Percentiles rank a stretch among this genome's conserved stretches.
Evolutionary conservation across 2,888 invertebrate species (phyloP).

Genomic region (Macaria notata): DNA sequence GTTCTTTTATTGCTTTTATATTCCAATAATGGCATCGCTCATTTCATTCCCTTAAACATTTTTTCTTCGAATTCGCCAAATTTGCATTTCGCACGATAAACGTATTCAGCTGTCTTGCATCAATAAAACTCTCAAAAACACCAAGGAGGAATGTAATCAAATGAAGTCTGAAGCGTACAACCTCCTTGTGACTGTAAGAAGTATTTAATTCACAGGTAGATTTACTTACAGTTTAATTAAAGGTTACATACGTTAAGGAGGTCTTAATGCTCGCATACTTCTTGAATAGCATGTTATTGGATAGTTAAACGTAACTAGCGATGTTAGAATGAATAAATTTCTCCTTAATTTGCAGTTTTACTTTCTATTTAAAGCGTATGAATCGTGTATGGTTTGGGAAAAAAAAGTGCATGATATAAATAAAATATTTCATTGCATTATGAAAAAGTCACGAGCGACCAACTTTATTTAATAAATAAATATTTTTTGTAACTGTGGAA

Average conservation of each 20-base stretch:
- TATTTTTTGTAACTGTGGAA: no score
- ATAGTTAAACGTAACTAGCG: slow-evolving; percentile 14
- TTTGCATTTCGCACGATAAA: slow-evolving; percentile 3
- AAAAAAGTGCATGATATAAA: no score
- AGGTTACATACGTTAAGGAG: slow-evolving; percentile 7
- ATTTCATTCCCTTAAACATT: not conserved
- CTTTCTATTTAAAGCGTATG: not conserved
- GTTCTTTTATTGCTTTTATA: not conserved
- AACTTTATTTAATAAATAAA: no score
- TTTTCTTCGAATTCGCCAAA: not conserved
- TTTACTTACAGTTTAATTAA: slow-evolving; percentile 23
- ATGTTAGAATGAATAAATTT: slow-evolving; percentile 7
- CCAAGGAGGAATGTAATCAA: slow-evolving; percentile 20
- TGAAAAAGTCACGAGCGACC: no score
- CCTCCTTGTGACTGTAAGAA: not conserved
- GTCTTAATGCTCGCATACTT: slow-evolving; percentile 8
- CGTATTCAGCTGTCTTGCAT: slow-evolving; percentile 7
- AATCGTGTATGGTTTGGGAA: no score
- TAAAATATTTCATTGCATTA: no score
- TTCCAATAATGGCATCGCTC: not conserved
- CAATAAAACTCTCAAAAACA: slow-evolving; percentile 19
- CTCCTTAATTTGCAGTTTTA: slow-evolving; percentile 1
- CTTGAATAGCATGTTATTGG: slow-evolving; percentile 9
- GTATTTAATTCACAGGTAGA: slow-evolving; percentile 15
- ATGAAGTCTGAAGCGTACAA: not conserved